Base-by-base conservation (phyloP, 2,113 vertebrate species). In the Oncorhynchus nerka region DNA sequence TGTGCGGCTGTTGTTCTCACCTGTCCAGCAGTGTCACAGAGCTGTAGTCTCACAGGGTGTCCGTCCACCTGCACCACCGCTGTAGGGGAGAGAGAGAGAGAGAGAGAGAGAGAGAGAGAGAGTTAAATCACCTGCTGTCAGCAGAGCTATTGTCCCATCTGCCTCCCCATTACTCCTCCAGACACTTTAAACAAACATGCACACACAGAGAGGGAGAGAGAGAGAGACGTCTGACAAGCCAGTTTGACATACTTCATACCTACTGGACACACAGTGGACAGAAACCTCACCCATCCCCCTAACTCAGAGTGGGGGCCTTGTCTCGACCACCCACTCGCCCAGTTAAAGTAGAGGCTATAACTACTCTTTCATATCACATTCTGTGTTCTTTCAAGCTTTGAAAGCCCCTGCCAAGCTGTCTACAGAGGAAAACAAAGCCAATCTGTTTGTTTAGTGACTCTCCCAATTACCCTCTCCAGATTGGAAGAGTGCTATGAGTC, bases 1-100 rank as follows among this genome's bases (percentile, higher is more conserved):
- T 24, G 19, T 62, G 34, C 4, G 59, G 49, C 7, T 24, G 45
- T 11, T 11, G 22, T 39, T 75, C 90, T 92, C 90, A 96, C 94
- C 93, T 95, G 94, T 83, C 95, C 95, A 1, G 95, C 95, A 0
- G 94, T 95, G 89, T 96, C 95, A 76, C 94, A 95, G 24, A 95
- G 87, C 86, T 95, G 94, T 26, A 95, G 90, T 84, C 94, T 87
- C 4, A 95, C 90, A 0, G 95, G 94, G 78, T 83, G 92, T 65
- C 94, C 94, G 20, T 94, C 93, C 79, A 95, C 94, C 75, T 95
- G 93, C 72, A 95, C 94, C 61, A 95, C 90, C 64, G 95, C 94
- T 93, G 89, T 20, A 32, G 80, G 84, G 32, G 81, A 68, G 74
- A 74, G 79, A 86, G 83, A 20, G 2, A 4, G 15, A 51, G 49